phyloP scores from a whole-genome alignment of 2,113 vertebrate species.

The Brachypteracias leptosomus region DNA sequence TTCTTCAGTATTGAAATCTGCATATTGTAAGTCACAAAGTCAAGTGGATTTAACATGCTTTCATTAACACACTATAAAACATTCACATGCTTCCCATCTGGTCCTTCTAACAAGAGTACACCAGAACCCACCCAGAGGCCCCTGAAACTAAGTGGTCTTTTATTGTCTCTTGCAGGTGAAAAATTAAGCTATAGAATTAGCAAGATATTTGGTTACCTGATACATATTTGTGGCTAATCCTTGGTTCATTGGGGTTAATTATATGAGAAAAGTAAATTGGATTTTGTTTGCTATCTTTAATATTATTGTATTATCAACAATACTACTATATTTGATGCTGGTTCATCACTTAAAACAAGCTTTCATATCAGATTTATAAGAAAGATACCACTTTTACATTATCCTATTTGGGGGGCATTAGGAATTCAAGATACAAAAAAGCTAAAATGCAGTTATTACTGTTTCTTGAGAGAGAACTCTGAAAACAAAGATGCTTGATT shows the following conservation, averaged over 20 bases:
- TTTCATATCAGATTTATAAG: background rate
- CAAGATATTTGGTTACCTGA: background rate
- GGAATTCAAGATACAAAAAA: background rate
- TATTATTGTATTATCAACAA: background rate
- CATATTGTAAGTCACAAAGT: background rate
- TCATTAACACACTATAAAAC: background rate
- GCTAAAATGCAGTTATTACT: background rate
- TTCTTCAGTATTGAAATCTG: background rate
- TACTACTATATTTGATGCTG: background rate
- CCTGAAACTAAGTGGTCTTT: background rate
- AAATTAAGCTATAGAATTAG: background rate
- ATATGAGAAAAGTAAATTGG: background rate
- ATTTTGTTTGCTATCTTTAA: background rate
- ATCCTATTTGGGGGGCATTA: background rate
- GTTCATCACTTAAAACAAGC: background rate
- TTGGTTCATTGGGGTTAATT: background rate
- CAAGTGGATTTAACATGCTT: background rate
- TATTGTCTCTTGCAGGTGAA: background rate
- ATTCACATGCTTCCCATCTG: background rate
- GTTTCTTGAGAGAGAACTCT: background rate
- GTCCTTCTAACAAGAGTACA: background rate
- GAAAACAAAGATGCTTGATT: background rate
- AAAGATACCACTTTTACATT: background rate
- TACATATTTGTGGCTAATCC: background rate
- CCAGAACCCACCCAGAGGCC: background rate